Conservation (phyloP, 2,797 vertebrate genomes). For the Delichon dasypus region DNA sequence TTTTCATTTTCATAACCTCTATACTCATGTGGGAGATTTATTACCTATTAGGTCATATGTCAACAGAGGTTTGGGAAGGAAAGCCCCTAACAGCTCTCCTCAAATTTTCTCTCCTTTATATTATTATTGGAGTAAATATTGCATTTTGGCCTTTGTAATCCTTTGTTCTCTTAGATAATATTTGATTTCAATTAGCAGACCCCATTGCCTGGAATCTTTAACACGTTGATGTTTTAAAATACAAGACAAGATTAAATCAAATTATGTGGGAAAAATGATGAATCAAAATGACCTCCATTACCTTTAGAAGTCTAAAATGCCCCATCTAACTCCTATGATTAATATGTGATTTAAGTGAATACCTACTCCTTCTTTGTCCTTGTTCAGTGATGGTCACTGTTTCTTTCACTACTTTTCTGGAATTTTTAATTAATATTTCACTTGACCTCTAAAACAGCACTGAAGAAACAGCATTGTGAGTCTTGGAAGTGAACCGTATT, state of each 20-base stretch:
- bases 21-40: neutral
- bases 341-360: neutral
- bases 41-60: neutral
- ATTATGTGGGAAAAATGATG: neutral
- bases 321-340: neutral
- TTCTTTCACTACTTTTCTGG: neutral
- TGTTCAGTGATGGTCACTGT: neutral
- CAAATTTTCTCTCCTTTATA: neutral
- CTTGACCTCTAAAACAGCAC: neutral
- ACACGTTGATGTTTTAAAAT: neutral
- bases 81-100: neutral
- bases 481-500: neutral
- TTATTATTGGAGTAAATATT: neutral
- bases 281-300: neutral
- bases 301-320: neutral
- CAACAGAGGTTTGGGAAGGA: neutral
- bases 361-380: neutral
- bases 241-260: neutral
- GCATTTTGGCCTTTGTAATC: neutral
- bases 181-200: neutral
- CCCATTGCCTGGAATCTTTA: neutral
- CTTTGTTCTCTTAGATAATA: neutral
- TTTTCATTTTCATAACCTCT: conserved; percentile 8
- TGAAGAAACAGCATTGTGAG: neutral
- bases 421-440: neutral